Base-by-base conservation (phyloP, 2,113 vertebrate species). In the Ammodytes marinus region DNA sequence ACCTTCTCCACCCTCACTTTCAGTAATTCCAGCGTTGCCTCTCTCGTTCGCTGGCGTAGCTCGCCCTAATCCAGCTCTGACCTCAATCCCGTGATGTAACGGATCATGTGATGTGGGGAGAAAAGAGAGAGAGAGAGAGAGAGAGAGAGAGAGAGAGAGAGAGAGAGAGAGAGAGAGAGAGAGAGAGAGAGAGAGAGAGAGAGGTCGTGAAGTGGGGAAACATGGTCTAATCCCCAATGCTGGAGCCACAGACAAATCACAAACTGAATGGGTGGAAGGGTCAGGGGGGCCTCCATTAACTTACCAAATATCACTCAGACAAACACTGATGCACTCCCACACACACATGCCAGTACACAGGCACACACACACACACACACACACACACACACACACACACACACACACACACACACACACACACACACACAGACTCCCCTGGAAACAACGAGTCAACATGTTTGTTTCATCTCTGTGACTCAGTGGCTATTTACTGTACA, bases 61-160 rank as follows among this genome's bases (percentile, higher is more conserved):
- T 84, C 79, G 12, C 79, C 86, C 89, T 96, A 96, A 96, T 96
- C 95, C 95, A 91, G 91, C 74, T 45, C 88, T 91, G 91, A 93
- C 91, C 92, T 91, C 91, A 93, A 93, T 92, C 92, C 89, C 77
- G 79, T 93, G 93, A 94, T 93, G 92, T 93, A 94, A 94, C 84
- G 73, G 85, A 89, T 91, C 92, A 93, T 92, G 92, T 94, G 91
- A 93, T 77, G 72, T 9, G 14, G 71, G 43, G 81, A 84, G 82
- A 82, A 74, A 27, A 85, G 65, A 67, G 69, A 77, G 79, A 71
- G 82, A 74, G 54, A 69, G 64, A 78, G 46, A 72, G 80, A 65
- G 46, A 60, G 80, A 46, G 60, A n/a, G 27, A 65, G 63, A 71
- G 46, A 69, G 61, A 59, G 67, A 19, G 47, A 52, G 66, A 52